Evolutionary conservation across 2,113 vertebrate species (phyloP), one percentile per base, ranked within the genome.

Genomic region (Paradoxurus hermaphroditus): DNA sequence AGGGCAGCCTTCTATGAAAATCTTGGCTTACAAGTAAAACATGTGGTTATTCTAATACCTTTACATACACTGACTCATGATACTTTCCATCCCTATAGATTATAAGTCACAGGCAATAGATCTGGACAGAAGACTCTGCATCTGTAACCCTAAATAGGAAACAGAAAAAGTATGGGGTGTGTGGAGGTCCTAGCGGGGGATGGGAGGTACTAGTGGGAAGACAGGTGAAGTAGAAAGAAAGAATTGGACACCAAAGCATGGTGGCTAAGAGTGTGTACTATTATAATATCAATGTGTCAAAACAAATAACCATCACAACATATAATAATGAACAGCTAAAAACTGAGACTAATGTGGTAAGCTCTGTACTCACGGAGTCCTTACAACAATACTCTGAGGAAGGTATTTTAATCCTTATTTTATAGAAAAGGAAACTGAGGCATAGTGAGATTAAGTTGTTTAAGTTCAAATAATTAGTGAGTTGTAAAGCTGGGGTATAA

Each of bases 1-100:
- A 86, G 51, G 31, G 78, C 23, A 23, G 78, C 29, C 90, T 62
- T 79, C 53, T 95, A 49, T 59, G 86, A 91, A 90, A 97, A 91
- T 83, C 78, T 86, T 96, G 94, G 95, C 92, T 95, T 73, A 53
- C 41, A 93, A 88, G 41, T 84, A 90, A 89, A 95, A 90, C 96
- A 89, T 13, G 0, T 86, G 94, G 78, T 70, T 77, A 82, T 88
- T 70, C 86, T 91, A 83, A 96, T 68, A 41, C 25, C 51, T 95
- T 86, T 83, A 44, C 5, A 31, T 34, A 84, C 3, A 41, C 67
- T 49, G 86, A 87, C 86, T 96, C 51, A 16, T 78, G 65, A 70
- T 86, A 83, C 65, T 86, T 97, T 92, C 83, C 86, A 36, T 95
- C 94, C 56, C 51, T 78, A 31, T 23, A 83, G 79, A 86, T 79